phyloP scores from a whole-genome alignment of 2,888 invertebrate species.

The Fragum fragum region DNA sequence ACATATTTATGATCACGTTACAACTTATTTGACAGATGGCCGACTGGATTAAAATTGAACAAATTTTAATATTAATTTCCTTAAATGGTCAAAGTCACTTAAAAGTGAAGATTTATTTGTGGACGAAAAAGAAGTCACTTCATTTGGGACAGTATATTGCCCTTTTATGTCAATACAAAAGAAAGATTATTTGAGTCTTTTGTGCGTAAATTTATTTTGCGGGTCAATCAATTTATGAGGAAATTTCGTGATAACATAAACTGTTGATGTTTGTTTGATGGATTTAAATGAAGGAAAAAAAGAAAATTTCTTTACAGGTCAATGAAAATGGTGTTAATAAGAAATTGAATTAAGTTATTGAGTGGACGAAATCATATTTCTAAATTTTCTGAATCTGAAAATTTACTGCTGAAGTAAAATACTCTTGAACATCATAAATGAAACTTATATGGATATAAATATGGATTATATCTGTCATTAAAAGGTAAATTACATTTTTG shows the following conservation, averaged over 20 bases:
- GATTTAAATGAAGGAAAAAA: neutral
- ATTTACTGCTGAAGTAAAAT: no score
- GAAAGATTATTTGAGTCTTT: conserved; percentile 2
- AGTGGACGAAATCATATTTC: no score
- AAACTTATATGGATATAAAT: no score
- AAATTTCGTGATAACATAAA: neutral
- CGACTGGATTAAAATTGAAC: conserved; percentile 24
- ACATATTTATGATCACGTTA: conserved; percentile 22
- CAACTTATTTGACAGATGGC: conserved; percentile 18
- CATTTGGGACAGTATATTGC: neutral
- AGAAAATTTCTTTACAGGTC: neutral
- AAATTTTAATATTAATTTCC: conserved; percentile 28
- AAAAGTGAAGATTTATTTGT: neutral
- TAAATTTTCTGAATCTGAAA: no score
- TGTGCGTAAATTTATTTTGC: neutral
- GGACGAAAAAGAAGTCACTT: neutral
- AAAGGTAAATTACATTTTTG: no score
- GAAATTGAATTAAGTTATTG: no score
- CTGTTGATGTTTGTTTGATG: neutral
- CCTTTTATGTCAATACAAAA: neutral
- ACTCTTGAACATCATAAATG: no score
- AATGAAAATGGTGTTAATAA: neutral
- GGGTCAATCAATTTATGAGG: conserved; percentile 6
- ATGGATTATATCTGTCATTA: no score
- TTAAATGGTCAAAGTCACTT: conserved; percentile 7